These are phyloP conservation scores for Acanthoscelides obtectus DNA, from an alignment of 2,888 invertebrate genomes.

Conservation along the genomic window DNA sequence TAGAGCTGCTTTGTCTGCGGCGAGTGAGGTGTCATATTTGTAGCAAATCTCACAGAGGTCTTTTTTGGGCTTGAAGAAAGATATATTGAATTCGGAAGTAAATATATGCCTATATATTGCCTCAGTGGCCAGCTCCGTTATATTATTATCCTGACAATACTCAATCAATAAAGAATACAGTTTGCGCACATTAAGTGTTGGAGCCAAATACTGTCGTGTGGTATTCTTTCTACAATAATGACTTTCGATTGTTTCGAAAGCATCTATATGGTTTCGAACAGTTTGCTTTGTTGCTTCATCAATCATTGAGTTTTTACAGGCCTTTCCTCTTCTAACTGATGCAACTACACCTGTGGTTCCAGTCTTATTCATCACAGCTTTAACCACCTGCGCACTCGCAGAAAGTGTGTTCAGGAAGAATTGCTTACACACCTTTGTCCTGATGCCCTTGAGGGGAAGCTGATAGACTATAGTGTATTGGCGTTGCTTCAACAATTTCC, in stretches of 20 bases:
- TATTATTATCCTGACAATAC: conserved; percentile 14
- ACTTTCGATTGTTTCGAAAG: conserved; percentile 15
- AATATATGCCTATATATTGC: conserved; percentile 20
- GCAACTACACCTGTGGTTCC: conserved; percentile 1
- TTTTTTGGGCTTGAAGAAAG: conserved; percentile 28
- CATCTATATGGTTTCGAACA: conserved; percentile 15
- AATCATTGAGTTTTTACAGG: conserved; percentile 13
- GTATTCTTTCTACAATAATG: conserved; percentile 16
- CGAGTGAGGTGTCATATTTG: conserved; percentile 14
- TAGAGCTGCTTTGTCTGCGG: conserved; percentile 17
- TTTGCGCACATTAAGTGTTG: conserved; percentile 17
- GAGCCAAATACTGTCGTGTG: conserved; percentile 6
- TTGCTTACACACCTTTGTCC: conserved; percentile 7
- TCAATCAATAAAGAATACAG: conserved; percentile 17
- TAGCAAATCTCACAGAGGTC: conserved; percentile 21
- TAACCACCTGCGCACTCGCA: conserved; percentile 5
- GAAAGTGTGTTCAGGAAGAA: conserved; percentile 9
- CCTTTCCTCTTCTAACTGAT: conserved; percentile 14
- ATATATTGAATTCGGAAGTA: conserved; percentile 27
- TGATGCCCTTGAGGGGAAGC: too few species aligned
- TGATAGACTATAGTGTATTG: too few species aligned
- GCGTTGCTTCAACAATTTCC: too few species aligned
- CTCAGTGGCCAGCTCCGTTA: conserved; percentile 11
- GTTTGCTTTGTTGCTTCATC: conserved; percentile 12
- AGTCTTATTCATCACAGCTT: conserved; percentile 3